Base-by-base conservation (phyloP, 2,113 vertebrate species). In the Pleuronectes platessa region DNA sequence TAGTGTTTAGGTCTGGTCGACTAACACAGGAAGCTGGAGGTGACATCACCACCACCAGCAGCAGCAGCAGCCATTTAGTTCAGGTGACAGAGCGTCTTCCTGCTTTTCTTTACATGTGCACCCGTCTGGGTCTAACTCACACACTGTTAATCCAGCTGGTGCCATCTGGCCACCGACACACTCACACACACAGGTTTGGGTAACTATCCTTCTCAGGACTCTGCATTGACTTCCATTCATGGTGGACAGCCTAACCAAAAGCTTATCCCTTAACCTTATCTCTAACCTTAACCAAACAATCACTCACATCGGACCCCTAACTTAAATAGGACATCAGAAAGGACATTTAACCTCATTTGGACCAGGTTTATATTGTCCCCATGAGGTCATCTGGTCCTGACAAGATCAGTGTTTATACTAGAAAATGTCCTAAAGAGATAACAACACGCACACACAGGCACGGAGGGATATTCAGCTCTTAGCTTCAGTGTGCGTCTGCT, bases 121-220 rank as follows among this genome's bases (percentile, higher is more conserved):
- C 31, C 70, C 68, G 65, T 71, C 77, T 66, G 76, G 76, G 73
- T 54, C 83, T 71, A 86, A 84, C 59, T 24, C 71, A 76, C 73
- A 78, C 70, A 82, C 79, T 70, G 81, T 88, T 90, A 92, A 84
- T 90, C 86, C 85, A 86, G 86, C 84, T 88, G 79, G 82, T 87
- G 79, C 88, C 90, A 92, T 90, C 81, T 88, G 88, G 78, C 73
- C 67, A 86, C 58, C 54, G 11, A 70, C 45, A 74, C 53, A 63
- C 49, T 58, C 31, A 63, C 47, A 51, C 40, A 68, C 62, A 47
- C 59, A 69, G 40, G 40, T 42, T 42, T 12, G 40, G 17, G 18
- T 18, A 51, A 17, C 18, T 15, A 51, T 51, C 47, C 47, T 51
- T 15, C 1, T 51, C 14, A 51, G 47, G 47, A 51, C 47, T 5